Percentiles rank a stretch among this genome's conserved stretches.
Evolutionary conservation across 2,113 vertebrate genomes (phyloP).

Genomic region (Melozone crissalis): DNA sequence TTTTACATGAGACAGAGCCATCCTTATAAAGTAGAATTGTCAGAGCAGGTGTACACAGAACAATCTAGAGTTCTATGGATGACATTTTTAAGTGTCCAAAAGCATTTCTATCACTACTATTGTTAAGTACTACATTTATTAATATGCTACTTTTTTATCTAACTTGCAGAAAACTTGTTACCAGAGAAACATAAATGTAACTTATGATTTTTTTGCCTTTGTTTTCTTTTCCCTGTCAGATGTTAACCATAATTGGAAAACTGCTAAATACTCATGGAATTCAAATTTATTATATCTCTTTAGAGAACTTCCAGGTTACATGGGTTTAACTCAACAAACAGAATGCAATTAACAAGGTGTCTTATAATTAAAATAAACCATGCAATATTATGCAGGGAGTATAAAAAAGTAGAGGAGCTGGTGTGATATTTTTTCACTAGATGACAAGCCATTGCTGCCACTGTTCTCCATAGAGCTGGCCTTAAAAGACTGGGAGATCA

Average conservation of each 20-base stretch:
- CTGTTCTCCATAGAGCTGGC: conserved; percentile 15
- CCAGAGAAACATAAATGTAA: neutral
- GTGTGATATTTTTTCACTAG: neutral
- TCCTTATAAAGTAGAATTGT: neutral
- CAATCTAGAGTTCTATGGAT: neutral
- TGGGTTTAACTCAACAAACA: neutral
- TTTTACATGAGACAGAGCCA: neutral
- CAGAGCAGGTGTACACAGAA: neutral
- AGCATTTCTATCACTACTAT: neutral
- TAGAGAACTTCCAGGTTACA: neutral
- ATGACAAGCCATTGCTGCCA: conserved; percentile 30
- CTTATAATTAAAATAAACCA: conserved; percentile 16
- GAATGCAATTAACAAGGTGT: neutral
- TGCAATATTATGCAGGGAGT: neutral
- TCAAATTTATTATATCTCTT: neutral
- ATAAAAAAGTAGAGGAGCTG: neutral
- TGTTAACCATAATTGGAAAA: neutral
- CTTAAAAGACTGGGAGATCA: conserved; percentile 46
- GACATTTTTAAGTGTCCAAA: neutral
- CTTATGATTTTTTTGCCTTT: neutral
- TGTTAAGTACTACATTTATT: neutral
- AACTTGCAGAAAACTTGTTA: neutral
- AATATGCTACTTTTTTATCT: neutral
- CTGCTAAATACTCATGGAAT: neutral
- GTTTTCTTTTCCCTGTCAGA: neutral